Percentiles rank a stretch among this genome's conserved stretches.
phyloP scores from a whole-genome alignment of 92 coral and sea anemone genomes.

The Zoanthus sansibaricus region DNA sequence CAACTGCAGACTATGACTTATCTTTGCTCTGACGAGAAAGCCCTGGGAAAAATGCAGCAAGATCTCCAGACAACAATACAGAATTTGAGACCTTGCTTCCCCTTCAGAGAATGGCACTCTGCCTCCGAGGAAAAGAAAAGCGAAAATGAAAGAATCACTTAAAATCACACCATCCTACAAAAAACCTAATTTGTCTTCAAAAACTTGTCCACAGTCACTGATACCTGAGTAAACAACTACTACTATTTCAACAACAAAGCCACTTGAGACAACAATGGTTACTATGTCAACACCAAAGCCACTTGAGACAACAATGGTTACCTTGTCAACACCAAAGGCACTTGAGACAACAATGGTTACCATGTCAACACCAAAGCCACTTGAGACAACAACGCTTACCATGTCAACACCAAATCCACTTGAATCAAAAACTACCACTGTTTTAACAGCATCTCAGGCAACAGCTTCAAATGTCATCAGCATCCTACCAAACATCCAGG shows the following conservation, averaged over 20 bases:
- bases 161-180: not conserved
- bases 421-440: not conserved
- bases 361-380: not conserved
- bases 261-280: no score
- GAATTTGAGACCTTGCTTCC: slow-evolving; percentile 19
- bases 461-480: not conserved
- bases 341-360: no score
- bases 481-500: not conserved
- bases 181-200: not conserved
- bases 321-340: no score
- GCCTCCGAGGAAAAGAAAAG: slow-evolving; percentile 3
- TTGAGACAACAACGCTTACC: not conserved
- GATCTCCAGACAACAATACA: slow-evolving; percentile 11
- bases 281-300: no score
- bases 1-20: slow-evolving; percentile 25
- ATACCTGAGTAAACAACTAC: not conserved
- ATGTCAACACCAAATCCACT: not conserved
- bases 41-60: slow-evolving; percentile 10
- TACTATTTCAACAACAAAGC: no score
- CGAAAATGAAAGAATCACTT: not conserved
- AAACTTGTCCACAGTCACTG: not conserved
- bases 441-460: not conserved
- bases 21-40: slow-evolving; percentile 25
- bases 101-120: slow-evolving; percentile 28
- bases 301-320: no score